Conservation (phyloP, 2,113 vertebrate species). For the Proteles cristata region DNA sequence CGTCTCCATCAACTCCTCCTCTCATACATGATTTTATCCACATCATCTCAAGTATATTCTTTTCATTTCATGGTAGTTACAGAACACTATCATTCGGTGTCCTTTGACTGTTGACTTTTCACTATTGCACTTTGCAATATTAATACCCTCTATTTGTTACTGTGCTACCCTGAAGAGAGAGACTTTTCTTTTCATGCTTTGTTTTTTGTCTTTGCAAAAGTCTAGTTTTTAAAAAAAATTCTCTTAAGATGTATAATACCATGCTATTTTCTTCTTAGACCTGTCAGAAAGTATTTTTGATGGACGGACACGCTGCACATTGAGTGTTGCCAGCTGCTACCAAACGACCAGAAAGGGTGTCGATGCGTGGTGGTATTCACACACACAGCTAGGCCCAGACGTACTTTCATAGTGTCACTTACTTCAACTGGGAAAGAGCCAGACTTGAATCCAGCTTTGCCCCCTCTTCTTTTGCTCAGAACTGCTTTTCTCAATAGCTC, state of each 20-base stretch:
- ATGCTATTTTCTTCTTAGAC: constrained; percentile 61
- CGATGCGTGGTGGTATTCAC: constrained; percentile 31
- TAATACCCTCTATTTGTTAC: constrained; percentile 28
- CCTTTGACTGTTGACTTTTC: constrained; percentile 27
- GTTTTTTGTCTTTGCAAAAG: constrained; percentile 46
- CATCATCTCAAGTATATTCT: background rate
- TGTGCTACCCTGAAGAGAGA: background rate
- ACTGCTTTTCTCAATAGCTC: constrained; percentile 72
- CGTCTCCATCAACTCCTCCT: background rate
- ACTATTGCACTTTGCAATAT: background rate
- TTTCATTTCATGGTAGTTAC: background rate
- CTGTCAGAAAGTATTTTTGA: constrained; percentile 54
- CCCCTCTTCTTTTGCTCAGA: constrained; percentile 42
- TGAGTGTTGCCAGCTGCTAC: constrained; percentile 62
- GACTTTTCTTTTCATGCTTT: constrained; percentile 36
- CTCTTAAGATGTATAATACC: background rate
- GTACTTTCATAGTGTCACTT: constrained; percentile 68
- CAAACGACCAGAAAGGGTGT: constrained; percentile 64
- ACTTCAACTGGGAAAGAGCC: constrained; percentile 64
- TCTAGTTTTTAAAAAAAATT: background rate
- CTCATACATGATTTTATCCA: background rate
- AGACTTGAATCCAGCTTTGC: constrained; percentile 41
- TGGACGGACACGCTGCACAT: constrained; percentile 28
- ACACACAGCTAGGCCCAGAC: constrained; percentile 20
- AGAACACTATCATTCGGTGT: background rate